phyloP scores from a whole-genome alignment of 1,140 invertebrate species.

The Aphelinus atriplicis region DNA sequence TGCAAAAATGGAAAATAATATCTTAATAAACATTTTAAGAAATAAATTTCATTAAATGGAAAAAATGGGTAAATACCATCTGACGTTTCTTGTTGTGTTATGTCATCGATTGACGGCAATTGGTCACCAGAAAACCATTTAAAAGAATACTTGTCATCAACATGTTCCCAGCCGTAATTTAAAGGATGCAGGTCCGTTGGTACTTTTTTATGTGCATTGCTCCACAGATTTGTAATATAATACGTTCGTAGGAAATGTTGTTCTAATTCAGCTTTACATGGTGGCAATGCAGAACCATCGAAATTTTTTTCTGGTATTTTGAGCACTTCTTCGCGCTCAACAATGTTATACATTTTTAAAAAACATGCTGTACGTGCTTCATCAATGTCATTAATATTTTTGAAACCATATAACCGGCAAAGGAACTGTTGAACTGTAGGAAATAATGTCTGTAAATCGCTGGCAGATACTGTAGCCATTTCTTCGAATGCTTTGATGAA shows the following conservation, averaged over 20 bases:
- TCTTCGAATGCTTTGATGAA: constrained; percentile 27
- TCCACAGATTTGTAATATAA: constrained; percentile 36
- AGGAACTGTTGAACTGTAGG: no score
- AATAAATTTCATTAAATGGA: no score
- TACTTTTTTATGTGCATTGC: constrained; percentile 13
- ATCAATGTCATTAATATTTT: no score
- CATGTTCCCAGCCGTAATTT: constrained; percentile 29
- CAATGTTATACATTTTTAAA: no score
- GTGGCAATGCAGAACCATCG: constrained; percentile 31
- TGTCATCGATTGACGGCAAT: not conserved
- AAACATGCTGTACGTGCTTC: no score
- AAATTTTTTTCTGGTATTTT: constrained; percentile 9
- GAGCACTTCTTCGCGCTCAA: not conserved
- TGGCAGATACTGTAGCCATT: no score
- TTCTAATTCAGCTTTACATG: constrained; percentile 38
- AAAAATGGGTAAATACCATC: no score
- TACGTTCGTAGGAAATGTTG: constrained; percentile 29
- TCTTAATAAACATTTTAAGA: no score
- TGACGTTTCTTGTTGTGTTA: no score
- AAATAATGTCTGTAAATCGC: no score
- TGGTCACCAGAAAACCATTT: constrained; percentile 33
- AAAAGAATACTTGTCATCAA: constrained; percentile 19
- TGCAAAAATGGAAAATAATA: no score
- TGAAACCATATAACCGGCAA: no score
- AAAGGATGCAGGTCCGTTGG: not conserved